phyloP scores from a whole-genome alignment of 2,888 invertebrate genomes.

The Zygothrica quintamaculata region DNA sequence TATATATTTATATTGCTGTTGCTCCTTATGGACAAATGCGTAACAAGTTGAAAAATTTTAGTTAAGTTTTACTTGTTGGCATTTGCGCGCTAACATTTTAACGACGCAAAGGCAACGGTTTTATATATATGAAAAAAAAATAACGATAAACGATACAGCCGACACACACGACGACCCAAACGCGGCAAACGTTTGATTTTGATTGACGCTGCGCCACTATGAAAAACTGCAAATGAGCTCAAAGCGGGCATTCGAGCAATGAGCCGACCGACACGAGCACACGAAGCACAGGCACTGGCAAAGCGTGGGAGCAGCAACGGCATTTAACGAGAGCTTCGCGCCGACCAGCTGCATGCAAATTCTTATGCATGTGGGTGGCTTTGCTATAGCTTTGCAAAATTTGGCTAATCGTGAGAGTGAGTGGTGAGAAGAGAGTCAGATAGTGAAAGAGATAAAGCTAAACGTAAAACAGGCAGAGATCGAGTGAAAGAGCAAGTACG shows the following conservation, averaged over 20 bases:
- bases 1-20: constrained; percentile 2
- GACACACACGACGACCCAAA: constrained; percentile 61
- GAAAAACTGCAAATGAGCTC: constrained; percentile 72
- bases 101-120: constrained; percentile 15
- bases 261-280: constrained; percentile 32
- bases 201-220: constrained; percentile 75
- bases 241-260: constrained; percentile 28
- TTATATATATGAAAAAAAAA: too few species aligned
- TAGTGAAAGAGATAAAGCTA: neutral
- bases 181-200: constrained; percentile 79
- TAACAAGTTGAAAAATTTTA: constrained; percentile 50
- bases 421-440: neutral
- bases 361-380: constrained; percentile 49
- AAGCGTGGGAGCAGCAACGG: constrained; percentile 17
- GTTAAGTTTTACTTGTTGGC: constrained; percentile 47
- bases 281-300: constrained; percentile 5
- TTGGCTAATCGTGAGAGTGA: neutral
- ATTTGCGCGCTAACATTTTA: constrained; percentile 41
- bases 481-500: constrained; percentile 9
- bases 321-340: constrained; percentile 34
- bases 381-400: neutral
- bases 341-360: constrained; percentile 57
- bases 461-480: constrained; percentile 5
- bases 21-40: constrained; percentile 52
- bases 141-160: constrained; percentile 28